Evolutionary conservation across 1,140 invertebrate species (phyloP), one percentile per base, ranked within the genome.

Genomic region (Panagrolaimus sp.): DNA sequence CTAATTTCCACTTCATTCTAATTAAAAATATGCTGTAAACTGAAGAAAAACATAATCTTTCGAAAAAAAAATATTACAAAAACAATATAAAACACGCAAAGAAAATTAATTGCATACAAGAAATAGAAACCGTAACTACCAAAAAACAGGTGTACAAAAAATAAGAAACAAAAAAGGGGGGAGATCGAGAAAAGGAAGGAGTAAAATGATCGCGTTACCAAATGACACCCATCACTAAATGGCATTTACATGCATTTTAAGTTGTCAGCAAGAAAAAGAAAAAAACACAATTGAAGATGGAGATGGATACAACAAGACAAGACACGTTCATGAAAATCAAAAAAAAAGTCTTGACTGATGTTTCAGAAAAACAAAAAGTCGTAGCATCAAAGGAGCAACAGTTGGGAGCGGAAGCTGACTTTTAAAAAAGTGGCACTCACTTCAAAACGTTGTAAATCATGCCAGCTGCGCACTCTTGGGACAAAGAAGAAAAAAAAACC

Each of bases 61-160:
- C 17, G 28, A 12, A 12, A 21, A 58, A 21, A 26, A 21, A 58
- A 12, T 21, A n/a, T 58, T n/a, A 21, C 52, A n/a, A 58, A 26
- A 58, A 28, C 48, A 52, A n/a, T n/a, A 52, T 12, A 52, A 52
- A 21, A n/a, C n/a, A 58, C 17, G 14, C 15, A 17, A 28, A 58
- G 52, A 28, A 58, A 58, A 58, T 21, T 21, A 58, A 26, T 28
- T 4, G 52, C 21, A 26, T 26, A 21, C 14, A 12, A 12, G 17
- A 58, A 26, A 58, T n/a, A 58, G 21, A 58, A 58, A 28, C 52
- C 21, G 52, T 58, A 26, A 28, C 15, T 12, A 21, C 14, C 52
- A 58, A 58, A 58, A 58, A 58, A 58, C 52, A 58, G 52, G 52
- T 58, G 52, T 58, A 26, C 52, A 58, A n/a, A 21, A 58, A 58